A percentile compares a stretch with the other conserved stretches of the same genome.
These are phyloP conservation scores for Sericinus montela DNA, from an alignment of 2,888 invertebrate genomes.

Conservation along the genomic window DNA sequence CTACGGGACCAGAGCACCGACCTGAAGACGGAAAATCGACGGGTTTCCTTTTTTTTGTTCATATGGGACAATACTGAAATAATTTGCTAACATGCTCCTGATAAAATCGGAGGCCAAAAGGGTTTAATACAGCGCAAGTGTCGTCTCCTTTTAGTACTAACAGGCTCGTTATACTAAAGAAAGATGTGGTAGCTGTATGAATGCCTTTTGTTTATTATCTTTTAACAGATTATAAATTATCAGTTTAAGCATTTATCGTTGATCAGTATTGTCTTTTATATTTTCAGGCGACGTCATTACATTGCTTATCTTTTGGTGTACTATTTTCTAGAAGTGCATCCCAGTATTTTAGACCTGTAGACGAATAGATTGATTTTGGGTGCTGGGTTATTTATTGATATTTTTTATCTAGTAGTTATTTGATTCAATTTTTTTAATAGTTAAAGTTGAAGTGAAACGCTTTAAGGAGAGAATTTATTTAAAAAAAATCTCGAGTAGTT, in stretches of 20 bases:
- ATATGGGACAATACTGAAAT: conserved; percentile 19
- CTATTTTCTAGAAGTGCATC: conserved; percentile 69
- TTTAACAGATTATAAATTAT: background rate
- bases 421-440: conserved; percentile 34
- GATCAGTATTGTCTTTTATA: conserved; percentile 54
- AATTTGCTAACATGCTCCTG: background rate
- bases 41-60: conserved; percentile 15
- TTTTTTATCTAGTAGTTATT: conserved; percentile 38
- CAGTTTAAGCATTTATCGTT: too few relatives aligned
- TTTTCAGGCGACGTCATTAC: conserved; percentile 29
- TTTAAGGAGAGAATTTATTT: conserved; percentile 40
- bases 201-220: background rate
- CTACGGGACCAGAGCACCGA: conserved; percentile 35
- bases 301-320: conserved; percentile 48
- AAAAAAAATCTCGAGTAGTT: conserved; percentile 49
- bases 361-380: conserved; percentile 57
- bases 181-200: background rate
- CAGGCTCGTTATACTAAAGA: background rate
- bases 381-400: conserved; percentile 52
- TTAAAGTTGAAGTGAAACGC: conserved; percentile 37
- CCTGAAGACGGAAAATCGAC: conserved; percentile 17
- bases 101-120: too few relatives aligned
- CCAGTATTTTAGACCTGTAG: conserved; percentile 68
- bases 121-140: background rate
- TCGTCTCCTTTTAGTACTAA: background rate